A percentile compares a stretch with the other conserved stretches of the same genome.
phyloP scores from a whole-genome alignment of 2,888 invertebrate genomes.

The Hanleya hanleyi region DNA sequence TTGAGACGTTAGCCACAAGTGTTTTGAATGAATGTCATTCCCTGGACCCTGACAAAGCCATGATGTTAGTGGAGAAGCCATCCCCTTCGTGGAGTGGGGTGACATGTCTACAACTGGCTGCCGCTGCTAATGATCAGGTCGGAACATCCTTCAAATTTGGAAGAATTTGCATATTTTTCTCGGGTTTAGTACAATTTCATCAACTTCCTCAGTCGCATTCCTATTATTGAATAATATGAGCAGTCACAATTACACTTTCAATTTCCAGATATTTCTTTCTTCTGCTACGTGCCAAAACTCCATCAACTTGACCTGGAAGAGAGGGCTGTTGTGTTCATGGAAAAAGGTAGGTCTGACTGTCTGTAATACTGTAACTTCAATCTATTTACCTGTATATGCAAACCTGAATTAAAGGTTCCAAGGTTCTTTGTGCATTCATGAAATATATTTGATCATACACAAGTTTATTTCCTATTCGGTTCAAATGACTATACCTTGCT shows the following conservation, averaged over 20 bases:
- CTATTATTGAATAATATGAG: too few species aligned
- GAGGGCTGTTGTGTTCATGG: constrained; percentile 55
- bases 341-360: constrained; percentile 39
- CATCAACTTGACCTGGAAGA: constrained; percentile 68
- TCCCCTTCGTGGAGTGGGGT: constrained; percentile 70
- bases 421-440: too few species aligned
- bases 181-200: too few species aligned
- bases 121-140: constrained; percentile 64
- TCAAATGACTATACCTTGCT: too few species aligned
- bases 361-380: not conserved
- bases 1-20: constrained; percentile 70
- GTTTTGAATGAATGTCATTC: constrained; percentile 71
- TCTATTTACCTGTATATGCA: not conserved
- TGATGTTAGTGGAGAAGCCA: constrained; percentile 69
- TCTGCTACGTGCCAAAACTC: constrained; percentile 69
- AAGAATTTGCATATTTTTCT: too few species aligned
- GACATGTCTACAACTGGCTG: constrained; percentile 71
- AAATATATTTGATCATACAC: too few species aligned
- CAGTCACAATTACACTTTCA: too few species aligned
- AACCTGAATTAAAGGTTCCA: too few species aligned
- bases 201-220: too few species aligned
- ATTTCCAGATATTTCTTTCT: constrained; percentile 61
- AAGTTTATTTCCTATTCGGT: too few species aligned
- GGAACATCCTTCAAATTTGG: not conserved
- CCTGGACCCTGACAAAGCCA: constrained; percentile 69